A percentile compares a stretch with the other conserved stretches of the same genome.
Conservation (phyloP, 2,888 invertebrate species). For the Andrena haemorrhoa region DNA sequence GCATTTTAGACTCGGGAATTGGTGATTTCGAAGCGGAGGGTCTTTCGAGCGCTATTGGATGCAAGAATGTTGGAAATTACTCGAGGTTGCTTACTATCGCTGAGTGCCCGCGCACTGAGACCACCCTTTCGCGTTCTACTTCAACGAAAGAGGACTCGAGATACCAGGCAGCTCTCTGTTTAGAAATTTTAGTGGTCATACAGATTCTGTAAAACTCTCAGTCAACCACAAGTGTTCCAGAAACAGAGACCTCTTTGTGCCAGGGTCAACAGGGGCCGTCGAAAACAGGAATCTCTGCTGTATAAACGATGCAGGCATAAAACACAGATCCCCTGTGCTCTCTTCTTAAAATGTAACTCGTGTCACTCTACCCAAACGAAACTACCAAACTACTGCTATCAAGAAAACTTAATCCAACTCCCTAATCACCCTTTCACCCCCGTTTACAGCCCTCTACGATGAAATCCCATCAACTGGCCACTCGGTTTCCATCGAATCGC, state of each 20-base stretch:
- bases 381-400: neutral
- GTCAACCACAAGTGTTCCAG: neutral
- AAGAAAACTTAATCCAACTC: neutral
- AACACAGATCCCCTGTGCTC: neutral
- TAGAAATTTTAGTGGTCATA: conserved; percentile 1
- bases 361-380: neutral
- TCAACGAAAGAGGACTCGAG: neutral
- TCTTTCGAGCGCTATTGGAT: neutral
- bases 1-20: neutral
- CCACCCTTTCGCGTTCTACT: neutral
- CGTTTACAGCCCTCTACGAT: neutral
- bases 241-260: conserved; percentile 18
- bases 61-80: neutral
- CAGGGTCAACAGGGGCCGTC: neutral
- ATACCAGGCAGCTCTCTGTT: neutral
- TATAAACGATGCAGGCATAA: neutral
- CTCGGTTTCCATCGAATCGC: neutral
- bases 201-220: neutral
- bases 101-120: neutral
- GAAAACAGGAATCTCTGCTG: conserved; percentile 14
- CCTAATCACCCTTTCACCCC: neutral
- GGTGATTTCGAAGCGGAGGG: neutral
- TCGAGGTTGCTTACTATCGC: neutral
- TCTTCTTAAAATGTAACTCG: neutral
- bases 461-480: neutral